phyloP scores from a whole-genome alignment of 2,113 vertebrate genomes.

The Pteropus alecto region DNA sequence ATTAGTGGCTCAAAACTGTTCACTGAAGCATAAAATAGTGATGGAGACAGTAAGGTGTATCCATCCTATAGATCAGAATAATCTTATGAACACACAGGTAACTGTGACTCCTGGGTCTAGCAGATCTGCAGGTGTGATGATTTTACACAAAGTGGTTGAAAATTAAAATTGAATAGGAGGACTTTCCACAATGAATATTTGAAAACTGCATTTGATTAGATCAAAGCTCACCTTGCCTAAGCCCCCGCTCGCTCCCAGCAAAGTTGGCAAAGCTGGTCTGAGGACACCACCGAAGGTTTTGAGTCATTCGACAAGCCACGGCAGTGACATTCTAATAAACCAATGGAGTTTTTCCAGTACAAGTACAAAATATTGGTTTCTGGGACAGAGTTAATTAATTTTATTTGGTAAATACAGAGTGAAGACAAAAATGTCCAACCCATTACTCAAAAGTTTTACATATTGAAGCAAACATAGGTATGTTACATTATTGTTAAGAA shows the following conservation, averaged over 20 bases:
- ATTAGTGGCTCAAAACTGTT: neutral
- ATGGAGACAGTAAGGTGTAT: neutral
- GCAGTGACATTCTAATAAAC: neutral
- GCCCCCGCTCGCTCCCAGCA: too few relatives aligned
- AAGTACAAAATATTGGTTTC: neutral
- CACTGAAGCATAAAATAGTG: neutral
- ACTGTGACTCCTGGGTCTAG: neutral
- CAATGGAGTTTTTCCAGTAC: neutral
- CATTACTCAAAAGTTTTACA: neutral
- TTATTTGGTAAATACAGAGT: neutral
- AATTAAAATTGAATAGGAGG: neutral
- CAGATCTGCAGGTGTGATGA: neutral
- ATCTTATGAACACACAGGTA: neutral
- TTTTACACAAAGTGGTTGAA: neutral
- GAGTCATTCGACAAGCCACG: neutral
- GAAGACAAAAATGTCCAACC: neutral
- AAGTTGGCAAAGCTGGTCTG: neutral
- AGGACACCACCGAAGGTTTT: neutral
- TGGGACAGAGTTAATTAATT: neutral
- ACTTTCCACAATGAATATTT: neutral
- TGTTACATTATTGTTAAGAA: neutral
- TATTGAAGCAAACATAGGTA: neutral
- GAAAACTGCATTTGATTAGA: neutral
- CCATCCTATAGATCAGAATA: neutral
- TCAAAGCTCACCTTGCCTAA: neutral